These are phyloP conservation scores for Troilus luridus DNA, from an alignment of 2,888 invertebrate genomes.

Conservation along the genomic window DNA sequence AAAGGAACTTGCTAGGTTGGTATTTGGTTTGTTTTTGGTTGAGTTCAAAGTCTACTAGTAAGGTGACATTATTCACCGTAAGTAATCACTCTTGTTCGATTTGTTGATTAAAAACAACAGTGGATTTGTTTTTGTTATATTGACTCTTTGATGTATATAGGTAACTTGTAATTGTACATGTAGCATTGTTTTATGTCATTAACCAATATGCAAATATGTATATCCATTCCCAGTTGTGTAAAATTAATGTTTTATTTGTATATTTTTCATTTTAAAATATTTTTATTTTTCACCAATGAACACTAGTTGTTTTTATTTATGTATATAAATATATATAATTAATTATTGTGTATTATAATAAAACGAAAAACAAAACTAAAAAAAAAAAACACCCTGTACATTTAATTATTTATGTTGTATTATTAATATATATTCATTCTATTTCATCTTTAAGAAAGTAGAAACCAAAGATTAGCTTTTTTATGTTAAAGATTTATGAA, in stretches of 20 bases:
- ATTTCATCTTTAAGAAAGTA: conserved; percentile 54
- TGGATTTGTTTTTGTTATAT: conserved; percentile 50
- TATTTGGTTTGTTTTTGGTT: conserved; percentile 16
- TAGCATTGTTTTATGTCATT: conserved; percentile 52
- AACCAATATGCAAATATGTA: conserved; percentile 51
- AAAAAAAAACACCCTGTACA: conserved; percentile 15
- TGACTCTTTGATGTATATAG: conserved; percentile 46
- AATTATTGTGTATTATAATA: conserved; percentile 34
- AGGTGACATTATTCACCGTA: conserved; percentile 10
- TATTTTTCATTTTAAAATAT: conserved; percentile 19
- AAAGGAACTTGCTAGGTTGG: conserved; percentile 35
- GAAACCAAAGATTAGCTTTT: conserved; percentile 60
- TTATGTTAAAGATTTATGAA: conserved; percentile 52
- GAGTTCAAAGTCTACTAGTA: background rate
- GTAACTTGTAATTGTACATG: conserved; percentile 50
- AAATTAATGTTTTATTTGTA: conserved; percentile 58
- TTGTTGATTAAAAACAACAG: conserved; percentile 4
- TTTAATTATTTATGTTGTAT: conserved; percentile 50
- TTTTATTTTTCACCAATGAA: conserved; percentile 47
- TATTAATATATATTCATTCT: conserved; percentile 50
- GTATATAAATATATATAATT: conserved; percentile 37
- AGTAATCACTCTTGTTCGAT: conserved; percentile 17
- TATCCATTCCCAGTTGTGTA: conserved; percentile 52
- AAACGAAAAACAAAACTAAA: background rate
- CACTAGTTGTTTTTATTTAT: conserved; percentile 21